Conservation (phyloP, 1,140 invertebrate genomes). For the Zaprionus lachaisei region DNA sequence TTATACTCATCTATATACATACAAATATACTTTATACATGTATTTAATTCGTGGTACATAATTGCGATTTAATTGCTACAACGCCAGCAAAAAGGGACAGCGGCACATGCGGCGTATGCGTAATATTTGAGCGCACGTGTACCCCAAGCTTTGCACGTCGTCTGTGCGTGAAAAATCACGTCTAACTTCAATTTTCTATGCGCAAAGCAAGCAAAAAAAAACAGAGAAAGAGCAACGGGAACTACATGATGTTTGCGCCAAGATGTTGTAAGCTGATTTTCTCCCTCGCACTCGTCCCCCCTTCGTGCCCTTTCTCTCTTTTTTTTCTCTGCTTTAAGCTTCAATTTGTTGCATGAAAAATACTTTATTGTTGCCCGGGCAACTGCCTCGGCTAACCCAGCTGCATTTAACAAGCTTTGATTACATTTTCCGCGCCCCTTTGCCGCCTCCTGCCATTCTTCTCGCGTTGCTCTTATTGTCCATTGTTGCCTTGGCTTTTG, state of each 20-base stretch:
- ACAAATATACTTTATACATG: not conserved
- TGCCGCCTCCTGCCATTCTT: constrained; percentile 28
- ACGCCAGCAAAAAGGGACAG: not conserved
- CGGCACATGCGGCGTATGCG: constrained; percentile 41
- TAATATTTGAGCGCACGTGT: constrained; percentile 20
- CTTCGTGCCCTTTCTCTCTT: not conserved
- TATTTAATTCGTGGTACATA: constrained; percentile 52
- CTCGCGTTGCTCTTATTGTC: constrained; percentile 18
- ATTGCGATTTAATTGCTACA: constrained; percentile 61
- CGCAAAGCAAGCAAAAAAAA: not conserved
- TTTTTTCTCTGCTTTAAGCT: constrained; percentile 30
- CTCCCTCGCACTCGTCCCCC: not conserved
- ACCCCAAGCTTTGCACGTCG: constrained; percentile 14
- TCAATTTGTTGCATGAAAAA: constrained; percentile 42
- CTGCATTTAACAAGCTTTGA: constrained; percentile 58
- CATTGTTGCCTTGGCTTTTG: constrained; percentile 59
- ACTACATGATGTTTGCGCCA: not conserved
- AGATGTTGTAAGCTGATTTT: constrained; percentile 1
- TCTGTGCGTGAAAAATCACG: constrained; percentile 44
- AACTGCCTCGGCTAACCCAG: constrained; percentile 16
- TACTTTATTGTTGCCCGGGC: constrained; percentile 32
- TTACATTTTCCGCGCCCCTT: constrained; percentile 44
- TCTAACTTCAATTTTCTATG: constrained; percentile 46
- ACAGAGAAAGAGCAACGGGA: not conserved
- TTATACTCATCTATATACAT: not conserved